Evolutionary conservation across 2,797 vertebrate genomes (phyloP), one percentile per base, ranked within the genome.

Genomic region (Perodicticus potto): DNA sequence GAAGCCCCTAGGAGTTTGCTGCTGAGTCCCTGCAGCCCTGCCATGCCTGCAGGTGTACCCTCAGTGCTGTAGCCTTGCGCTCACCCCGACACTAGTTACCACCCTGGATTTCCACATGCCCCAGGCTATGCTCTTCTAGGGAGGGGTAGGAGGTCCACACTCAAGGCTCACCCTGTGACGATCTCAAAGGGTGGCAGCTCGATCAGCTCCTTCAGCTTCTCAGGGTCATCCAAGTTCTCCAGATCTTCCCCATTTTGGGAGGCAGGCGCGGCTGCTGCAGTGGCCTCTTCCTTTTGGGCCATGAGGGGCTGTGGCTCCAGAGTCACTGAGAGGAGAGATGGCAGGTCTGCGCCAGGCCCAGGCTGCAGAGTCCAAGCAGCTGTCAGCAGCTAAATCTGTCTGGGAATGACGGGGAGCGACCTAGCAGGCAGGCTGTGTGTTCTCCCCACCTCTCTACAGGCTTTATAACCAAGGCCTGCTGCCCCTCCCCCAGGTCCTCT

Each of bases 151-250:
- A 1, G 5, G 69, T 65, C 77, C 86, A 53, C 32, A 9, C 37
- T 37, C 3, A 2, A 40, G 9, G 97, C 99, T 98, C 98, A 99
- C 99, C 99, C 99, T 9, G 98, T 98, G 92, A 99, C 99, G 86
- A 99, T 99, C 97, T 99, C 99, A 93, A 99, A 99, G 0, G 99
- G 99, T 0, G 99, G 99, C 88, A 99, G 98, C 53, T 99, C 99
- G 77, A 99, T 99, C 84, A 98, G 98, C 93, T 99, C 99, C 63
- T 98, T 97, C 96, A 99, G 97, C 97, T 99, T 99, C 95, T 98
- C 98, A 0, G 98, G 97, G 49, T 98, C 97, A 1, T 98, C 98
- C 8, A 97, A n/a, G 0, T 98, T 98, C 53, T 99, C 98, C 7
- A 96, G 87, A 6, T 97, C 91, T 34, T 98, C 96, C 17, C 98